Base-by-base conservation (phyloP, 1,140 invertebrate genomes). In the Temnothorax curvispinosus region DNA sequence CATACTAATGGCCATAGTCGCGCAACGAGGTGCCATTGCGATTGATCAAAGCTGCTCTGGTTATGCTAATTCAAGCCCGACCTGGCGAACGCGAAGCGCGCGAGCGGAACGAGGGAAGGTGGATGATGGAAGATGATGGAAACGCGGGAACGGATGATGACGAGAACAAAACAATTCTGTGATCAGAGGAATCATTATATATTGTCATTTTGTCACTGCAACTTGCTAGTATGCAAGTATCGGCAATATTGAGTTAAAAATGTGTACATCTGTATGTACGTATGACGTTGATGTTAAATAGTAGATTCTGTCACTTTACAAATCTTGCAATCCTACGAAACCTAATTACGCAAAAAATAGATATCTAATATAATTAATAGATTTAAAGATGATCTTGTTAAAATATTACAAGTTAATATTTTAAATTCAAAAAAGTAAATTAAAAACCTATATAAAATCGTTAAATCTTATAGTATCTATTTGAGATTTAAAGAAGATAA, bases 31-130 rank as follows among this genome's bases (percentile, higher is more conserved):
- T 87, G 88, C 89, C 91, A 91, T 92, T 93, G 89, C 92, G 92
- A 93, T 93, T 94, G 92, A 94, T 94, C 92, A 94, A 93, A 94
- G 93, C 91, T 93, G 92, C 92, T 93, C 92, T 91, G 90, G 89
- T 91, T 93, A 93, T 93, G 93, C 92, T 93, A 93, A 94, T 93
- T 92, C 85, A 69, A 84, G 88, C 87, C 90, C 90, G 81, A 88
- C 72, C 74, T 88, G 81, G 86, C 77, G 65, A 89, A 54, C 62
- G 81, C 54, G 32, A 44, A 35, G 52, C 65, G 65, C 38, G 18
- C 35, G 21, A 54, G 64, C 38, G 18, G 21, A 18, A 21, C 38
- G 78, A 32, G 72, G 7, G 21, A 27, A 50, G 35, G 35, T 38
- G 44, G 58, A 58, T 15, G 58, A 71, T 47, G 71, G 56, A 72